Conservation (phyloP, 2,888 invertebrate genomes). For the Serrognathus titanus region DNA sequence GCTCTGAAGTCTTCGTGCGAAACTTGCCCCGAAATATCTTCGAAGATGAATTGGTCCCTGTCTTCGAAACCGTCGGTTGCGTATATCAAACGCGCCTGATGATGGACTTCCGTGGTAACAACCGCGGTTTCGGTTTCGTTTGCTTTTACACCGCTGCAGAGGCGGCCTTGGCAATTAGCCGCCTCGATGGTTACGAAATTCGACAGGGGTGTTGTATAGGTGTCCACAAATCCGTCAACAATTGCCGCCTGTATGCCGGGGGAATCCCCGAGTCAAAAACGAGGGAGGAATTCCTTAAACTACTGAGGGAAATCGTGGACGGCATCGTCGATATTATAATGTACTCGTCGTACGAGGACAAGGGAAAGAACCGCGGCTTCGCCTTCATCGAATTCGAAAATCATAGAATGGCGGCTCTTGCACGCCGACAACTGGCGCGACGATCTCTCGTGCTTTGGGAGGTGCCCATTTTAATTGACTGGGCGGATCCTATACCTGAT, state of each 20-base stretch:
- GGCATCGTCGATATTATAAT: slow-evolving; percentile 69
- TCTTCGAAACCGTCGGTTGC: slow-evolving; percentile 63
- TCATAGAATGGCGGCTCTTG: slow-evolving; percentile 73
- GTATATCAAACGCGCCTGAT: slow-evolving; percentile 77
- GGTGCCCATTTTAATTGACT: slow-evolving; percentile 74
- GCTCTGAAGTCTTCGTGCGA: slow-evolving; percentile 77
- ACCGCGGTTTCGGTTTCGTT: slow-evolving; percentile 78
- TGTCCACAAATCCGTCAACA: slow-evolving; percentile 78
- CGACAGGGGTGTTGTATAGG: slow-evolving; percentile 62
- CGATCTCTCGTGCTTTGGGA: slow-evolving; percentile 65
- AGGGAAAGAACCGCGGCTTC: slow-evolving; percentile 71
- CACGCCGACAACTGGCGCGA: slow-evolving; percentile 61
- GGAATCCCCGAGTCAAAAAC: slow-evolving; percentile 51
- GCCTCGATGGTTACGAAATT: slow-evolving; percentile 67
- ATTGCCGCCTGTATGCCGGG: slow-evolving; percentile 56
- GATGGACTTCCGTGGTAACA: slow-evolving; percentile 77
- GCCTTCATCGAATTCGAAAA: slow-evolving; percentile 79
- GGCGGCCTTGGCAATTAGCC: slow-evolving; percentile 62
- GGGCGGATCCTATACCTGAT: slow-evolving; percentile 77
- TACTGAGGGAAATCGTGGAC: slow-evolving; percentile 60
- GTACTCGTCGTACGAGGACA: slow-evolving; percentile 59
- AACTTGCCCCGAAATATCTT: slow-evolving; percentile 73
- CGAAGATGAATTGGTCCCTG: slow-evolving; percentile 74
- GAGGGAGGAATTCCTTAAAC: slow-evolving; percentile 59
- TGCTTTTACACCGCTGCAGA: slow-evolving; percentile 56